These are phyloP conservation scores for Drosophila neonasuta DNA, from an alignment of 2,888 invertebrate species.

Conservation along the genomic window DNA sequence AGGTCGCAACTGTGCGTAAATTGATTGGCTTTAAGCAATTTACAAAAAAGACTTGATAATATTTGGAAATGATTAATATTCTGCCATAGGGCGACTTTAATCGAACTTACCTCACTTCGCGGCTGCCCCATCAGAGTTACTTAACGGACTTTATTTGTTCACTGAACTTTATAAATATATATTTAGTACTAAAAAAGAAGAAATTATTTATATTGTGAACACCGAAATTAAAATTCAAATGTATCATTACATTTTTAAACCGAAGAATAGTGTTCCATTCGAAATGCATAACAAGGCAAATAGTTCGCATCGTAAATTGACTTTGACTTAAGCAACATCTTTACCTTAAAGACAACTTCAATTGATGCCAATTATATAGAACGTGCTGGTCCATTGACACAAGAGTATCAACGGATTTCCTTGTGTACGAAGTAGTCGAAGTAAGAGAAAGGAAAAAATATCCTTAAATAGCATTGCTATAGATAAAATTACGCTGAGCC, in stretches of 20 bases:
- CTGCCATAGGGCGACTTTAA: conserved; percentile 7
- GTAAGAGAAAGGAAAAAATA: conserved; percentile 13
- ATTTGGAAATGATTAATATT: conserved; percentile 10
- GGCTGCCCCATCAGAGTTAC: not conserved
- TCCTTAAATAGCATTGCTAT: conserved; percentile 24
- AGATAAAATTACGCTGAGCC: conserved; percentile 51
- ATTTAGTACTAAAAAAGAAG: no score
- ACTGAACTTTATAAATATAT: no score
- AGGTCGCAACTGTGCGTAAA: conserved; percentile 48
- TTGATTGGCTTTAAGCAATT: conserved; percentile 50
- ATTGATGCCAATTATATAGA: conserved; percentile 50
- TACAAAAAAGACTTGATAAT: conserved; percentile 1
- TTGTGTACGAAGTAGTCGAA: not conserved
- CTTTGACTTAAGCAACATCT: conserved; percentile 35
- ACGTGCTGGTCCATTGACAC: conserved; percentile 50
- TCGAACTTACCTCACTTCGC: not conserved
- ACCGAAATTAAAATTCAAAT: no score
- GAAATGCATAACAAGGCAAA: no score
- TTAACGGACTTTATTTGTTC: no score
- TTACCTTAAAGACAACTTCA: conserved; percentile 6
- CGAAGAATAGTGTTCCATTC: no score
- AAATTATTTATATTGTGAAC: no score
- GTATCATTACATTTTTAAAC: no score
- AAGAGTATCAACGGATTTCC: conserved; percentile 5
- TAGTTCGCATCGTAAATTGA: conserved; percentile 34